Conservation (phyloP, 2,113 vertebrate genomes). For the Ophiodon elongatus region DNA sequence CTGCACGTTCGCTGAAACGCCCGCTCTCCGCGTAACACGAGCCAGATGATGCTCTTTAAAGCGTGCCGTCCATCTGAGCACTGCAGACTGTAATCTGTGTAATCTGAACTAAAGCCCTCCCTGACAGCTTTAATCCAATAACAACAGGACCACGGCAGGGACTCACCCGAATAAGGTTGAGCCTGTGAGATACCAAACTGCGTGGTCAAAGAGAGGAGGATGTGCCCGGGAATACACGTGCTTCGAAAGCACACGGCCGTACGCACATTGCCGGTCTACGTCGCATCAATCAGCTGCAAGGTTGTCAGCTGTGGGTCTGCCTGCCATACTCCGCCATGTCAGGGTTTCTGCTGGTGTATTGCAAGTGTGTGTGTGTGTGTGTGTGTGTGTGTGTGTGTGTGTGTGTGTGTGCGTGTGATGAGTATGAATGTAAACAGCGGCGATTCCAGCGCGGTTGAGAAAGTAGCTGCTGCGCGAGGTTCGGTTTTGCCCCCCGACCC, state of each 20-base stretch:
- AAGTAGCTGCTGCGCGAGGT: neutral
- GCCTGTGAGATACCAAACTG: slow-evolving; percentile 18
- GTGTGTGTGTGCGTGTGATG: neutral
- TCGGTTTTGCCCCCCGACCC: no score
- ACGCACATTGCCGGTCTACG: neutral
- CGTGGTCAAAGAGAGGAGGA: neutral
- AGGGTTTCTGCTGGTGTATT: neutral
- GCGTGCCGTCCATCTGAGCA: slow-evolving; percentile 63
- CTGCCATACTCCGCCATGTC: neutral
- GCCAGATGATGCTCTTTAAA: slow-evolving; percentile 72
- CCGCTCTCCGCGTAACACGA: slow-evolving; percentile 51
- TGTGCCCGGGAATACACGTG: neutral
- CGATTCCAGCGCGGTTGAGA: neutral
- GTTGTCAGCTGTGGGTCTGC: neutral
- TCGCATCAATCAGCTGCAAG: neutral
- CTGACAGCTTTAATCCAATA: slow-evolving; percentile 79
- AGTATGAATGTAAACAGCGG: neutral
- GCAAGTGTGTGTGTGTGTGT: neutral
- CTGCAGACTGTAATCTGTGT: slow-evolving; percentile 71
- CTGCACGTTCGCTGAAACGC: slow-evolving; percentile 32
- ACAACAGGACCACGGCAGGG: slow-evolving; percentile 56
- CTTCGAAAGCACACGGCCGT: neutral
- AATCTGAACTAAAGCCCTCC: slow-evolving; percentile 80
- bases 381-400: neutral
- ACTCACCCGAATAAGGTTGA: slow-evolving; percentile 37